phyloP scores from a whole-genome alignment of 2,888 invertebrate genomes.

The Xestia xanthographa region DNA sequence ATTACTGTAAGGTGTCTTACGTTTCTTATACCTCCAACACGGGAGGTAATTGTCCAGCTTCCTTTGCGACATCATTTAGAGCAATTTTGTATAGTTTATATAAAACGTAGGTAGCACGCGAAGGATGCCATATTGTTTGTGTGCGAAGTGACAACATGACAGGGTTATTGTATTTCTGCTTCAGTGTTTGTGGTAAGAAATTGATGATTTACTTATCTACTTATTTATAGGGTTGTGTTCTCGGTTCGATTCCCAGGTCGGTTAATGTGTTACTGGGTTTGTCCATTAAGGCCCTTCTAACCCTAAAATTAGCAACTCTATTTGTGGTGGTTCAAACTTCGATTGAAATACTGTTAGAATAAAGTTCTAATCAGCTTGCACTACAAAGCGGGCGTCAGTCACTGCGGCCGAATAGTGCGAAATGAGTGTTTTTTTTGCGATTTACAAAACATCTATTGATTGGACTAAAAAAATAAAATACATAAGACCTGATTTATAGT shows the following conservation, averaged over 20 bases:
- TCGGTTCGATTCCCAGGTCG: background rate
- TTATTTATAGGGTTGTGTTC: background rate
- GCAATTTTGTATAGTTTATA: conserved; percentile 87
- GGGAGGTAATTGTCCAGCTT: conserved; percentile 81
- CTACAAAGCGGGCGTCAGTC: too few relatives aligned
- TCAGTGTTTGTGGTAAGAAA: conserved; percentile 79
- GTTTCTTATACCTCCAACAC: conserved; percentile 72
- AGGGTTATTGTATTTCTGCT: conserved; percentile 70
- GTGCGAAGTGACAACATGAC: conserved; percentile 75
- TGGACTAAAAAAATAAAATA: too few relatives aligned
- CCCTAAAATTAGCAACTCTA: too few relatives aligned
- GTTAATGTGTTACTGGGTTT: background rate
- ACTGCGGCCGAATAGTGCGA: too few relatives aligned
- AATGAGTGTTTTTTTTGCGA: too few relatives aligned
- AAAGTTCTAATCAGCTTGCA: too few relatives aligned
- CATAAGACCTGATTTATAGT: too few relatives aligned
- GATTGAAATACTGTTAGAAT: too few relatives aligned
- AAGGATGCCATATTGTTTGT: conserved; percentile 74
- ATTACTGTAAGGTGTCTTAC: conserved; percentile 61
- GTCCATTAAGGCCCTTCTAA: too few relatives aligned
- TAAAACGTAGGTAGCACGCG: conserved; percentile 82
- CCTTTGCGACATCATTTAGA: conserved; percentile 86
- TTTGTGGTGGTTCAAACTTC: too few relatives aligned
- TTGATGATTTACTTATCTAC: conserved; percentile 19
- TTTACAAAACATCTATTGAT: too few relatives aligned